A percentile compares a stretch with the other conserved stretches of the same genome.
Evolutionary conservation across 2,113 vertebrate genomes (phyloP).

Genomic region (Oncorhynchus kisutch): DNA sequence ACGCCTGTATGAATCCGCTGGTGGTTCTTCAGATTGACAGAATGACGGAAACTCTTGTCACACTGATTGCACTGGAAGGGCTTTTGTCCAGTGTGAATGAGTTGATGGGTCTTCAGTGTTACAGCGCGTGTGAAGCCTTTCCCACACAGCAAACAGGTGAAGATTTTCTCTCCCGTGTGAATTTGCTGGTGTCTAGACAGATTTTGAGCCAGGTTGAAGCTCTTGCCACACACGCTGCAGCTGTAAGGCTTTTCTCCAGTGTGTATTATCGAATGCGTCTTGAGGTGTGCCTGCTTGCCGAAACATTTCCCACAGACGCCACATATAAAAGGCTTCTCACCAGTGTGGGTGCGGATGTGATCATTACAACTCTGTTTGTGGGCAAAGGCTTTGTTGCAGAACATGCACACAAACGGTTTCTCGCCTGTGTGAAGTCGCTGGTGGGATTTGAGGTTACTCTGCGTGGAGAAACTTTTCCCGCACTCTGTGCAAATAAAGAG

Average conservation of each 20-base stretch:
- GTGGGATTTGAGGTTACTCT: constrained; percentile 59
- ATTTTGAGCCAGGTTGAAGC: constrained; percentile 72
- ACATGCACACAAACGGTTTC: constrained; percentile 57
- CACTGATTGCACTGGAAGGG: constrained; percentile 65
- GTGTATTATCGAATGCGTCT: constrained; percentile 66
- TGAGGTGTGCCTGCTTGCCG: constrained; percentile 64
- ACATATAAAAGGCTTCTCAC: constrained; percentile 60
- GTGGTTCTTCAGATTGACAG: constrained; percentile 71
- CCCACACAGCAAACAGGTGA: constrained; percentile 58
- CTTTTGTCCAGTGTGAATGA: constrained; percentile 73
- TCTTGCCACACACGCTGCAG: constrained; percentile 66
- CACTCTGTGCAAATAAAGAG: constrained; percentile 52
- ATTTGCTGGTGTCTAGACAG: constrained; percentile 65
- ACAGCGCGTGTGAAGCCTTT: constrained; percentile 72
- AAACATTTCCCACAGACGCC: constrained; percentile 65
- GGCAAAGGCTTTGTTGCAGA: constrained; percentile 59
- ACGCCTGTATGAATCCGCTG: constrained; percentile 64
- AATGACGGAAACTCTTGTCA: constrained; percentile 65
- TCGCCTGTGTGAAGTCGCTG: constrained; percentile 57
- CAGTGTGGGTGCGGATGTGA: constrained; percentile 57
- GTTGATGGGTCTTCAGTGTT: constrained; percentile 65
- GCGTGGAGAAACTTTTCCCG: constrained; percentile 61
- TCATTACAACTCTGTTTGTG: constrained; percentile 61
- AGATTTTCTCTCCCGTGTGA: constrained; percentile 63
- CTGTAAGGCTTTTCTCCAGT: constrained; percentile 61